Evolutionary conservation across 23 tunicate species (phyloP).

Genomic region (Trididemnum clinides): DNA sequence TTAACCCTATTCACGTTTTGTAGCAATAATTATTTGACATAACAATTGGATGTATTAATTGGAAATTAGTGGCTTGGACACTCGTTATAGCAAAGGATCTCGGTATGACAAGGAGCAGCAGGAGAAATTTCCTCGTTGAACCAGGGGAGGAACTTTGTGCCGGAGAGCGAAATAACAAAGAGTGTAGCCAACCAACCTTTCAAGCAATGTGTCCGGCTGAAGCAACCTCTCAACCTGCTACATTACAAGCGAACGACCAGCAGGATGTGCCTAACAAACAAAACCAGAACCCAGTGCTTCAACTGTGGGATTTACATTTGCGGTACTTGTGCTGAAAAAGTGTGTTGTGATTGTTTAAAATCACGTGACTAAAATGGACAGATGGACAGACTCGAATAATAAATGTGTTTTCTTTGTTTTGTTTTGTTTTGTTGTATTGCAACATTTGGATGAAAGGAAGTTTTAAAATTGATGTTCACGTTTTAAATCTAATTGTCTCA

Average conservation of each 20-base stretch:
- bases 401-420: not conserved
- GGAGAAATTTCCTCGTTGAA: not conserved
- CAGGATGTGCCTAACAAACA: not conserved
- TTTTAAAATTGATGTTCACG: not conserved
- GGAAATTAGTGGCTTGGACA: not conserved
- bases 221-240: not conserved
- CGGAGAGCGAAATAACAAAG: not conserved
- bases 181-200: not conserved
- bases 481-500: not conserved
- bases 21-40: no score
- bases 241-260: not conserved
- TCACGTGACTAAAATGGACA: no score
- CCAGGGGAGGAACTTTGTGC: not conserved
- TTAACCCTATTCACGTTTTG: no score
- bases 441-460: not conserved
- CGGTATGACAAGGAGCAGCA: not conserved
- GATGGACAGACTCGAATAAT: not conserved
- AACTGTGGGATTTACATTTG: not conserved
- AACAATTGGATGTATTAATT: no score
- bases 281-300: not conserved
- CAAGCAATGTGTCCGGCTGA: not conserved
- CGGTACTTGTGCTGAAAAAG: not conserved
- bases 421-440: not conserved
- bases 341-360: not conserved
- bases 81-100: not conserved